phyloP scores from a whole-genome alignment of 2,797 vertebrate species.

The Limosa lapponica region DNA sequence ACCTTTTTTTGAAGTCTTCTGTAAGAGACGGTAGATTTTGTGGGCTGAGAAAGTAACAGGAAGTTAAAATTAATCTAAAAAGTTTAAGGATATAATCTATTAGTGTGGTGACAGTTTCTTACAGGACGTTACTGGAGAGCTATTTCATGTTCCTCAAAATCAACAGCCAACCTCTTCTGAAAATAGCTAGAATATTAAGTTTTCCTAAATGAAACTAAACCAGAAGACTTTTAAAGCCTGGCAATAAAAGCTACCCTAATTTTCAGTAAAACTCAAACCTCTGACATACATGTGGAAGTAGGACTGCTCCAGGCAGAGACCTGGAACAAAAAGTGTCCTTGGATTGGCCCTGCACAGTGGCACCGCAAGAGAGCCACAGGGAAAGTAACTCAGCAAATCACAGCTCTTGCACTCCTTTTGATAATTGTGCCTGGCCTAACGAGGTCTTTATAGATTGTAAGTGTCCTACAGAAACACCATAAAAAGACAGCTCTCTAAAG shows the following conservation, averaged over 20 bases:
- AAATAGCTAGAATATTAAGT: not conserved
- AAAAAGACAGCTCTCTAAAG: not conserved
- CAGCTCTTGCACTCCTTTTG: not conserved
- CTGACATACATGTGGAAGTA: constrained; percentile 22
- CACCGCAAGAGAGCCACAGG: not conserved
- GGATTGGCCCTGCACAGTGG: not conserved
- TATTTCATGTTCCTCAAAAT: not conserved
- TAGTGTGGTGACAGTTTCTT: not conserved
- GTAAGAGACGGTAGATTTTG: not conserved
- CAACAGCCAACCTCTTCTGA: not conserved
- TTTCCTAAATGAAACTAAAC: not conserved
- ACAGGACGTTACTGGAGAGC: not conserved
- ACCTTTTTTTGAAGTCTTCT: not conserved
- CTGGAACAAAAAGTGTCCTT: not conserved
- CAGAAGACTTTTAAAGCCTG: not conserved
- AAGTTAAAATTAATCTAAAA: not conserved
- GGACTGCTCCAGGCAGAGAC: constrained; percentile 1
- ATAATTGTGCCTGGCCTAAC: not conserved
- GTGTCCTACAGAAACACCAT: not conserved
- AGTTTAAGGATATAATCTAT: not conserved
- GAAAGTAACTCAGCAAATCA: not conserved
- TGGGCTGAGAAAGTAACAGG: not conserved
- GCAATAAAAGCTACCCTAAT: not conserved
- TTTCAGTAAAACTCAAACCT: not conserved
- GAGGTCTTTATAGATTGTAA: not conserved